Conservation (phyloP, 2,113 vertebrate species). For the Coreoperca whiteheadi region DNA sequence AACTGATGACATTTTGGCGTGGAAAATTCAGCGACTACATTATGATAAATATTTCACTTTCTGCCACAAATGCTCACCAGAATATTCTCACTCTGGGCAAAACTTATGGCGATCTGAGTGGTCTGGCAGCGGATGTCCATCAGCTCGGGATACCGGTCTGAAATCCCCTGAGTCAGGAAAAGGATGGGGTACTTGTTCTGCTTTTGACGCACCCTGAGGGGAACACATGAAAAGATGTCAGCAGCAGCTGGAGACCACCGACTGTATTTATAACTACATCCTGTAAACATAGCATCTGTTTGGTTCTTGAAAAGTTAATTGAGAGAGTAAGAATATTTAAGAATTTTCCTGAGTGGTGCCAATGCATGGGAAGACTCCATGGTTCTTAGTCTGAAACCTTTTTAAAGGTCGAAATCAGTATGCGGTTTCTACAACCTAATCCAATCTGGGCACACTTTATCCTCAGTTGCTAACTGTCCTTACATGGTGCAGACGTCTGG, state of each 20-base stretch:
- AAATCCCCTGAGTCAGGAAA: conserved; percentile 95
- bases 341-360: background rate
- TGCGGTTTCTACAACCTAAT: background rate
- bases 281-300: background rate
- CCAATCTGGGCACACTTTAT: background rate
- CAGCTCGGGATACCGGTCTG: conserved; percentile 91
- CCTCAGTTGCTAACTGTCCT: conserved; percentile 64
- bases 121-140: conserved; percentile 95
- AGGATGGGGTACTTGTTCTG: conserved; percentile 98
- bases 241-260: background rate
- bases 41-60: background rate
- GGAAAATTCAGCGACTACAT: background rate
- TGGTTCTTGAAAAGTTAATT: background rate
- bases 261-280: background rate
- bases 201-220: conserved; percentile 92
- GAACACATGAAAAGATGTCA: conserved; percentile 1
- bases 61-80: conserved; percentile 85
- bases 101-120: conserved; percentile 94
- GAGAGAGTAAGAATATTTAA: background rate
- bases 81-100: conserved; percentile 96
- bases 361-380: background rate
- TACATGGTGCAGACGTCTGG: conserved; percentile 97
- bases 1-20: background rate
- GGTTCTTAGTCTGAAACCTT: no score
- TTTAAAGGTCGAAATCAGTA: no score